phyloP scores from a whole-genome alignment of 2,888 invertebrate genomes.

The Synergus itoensis region DNA sequence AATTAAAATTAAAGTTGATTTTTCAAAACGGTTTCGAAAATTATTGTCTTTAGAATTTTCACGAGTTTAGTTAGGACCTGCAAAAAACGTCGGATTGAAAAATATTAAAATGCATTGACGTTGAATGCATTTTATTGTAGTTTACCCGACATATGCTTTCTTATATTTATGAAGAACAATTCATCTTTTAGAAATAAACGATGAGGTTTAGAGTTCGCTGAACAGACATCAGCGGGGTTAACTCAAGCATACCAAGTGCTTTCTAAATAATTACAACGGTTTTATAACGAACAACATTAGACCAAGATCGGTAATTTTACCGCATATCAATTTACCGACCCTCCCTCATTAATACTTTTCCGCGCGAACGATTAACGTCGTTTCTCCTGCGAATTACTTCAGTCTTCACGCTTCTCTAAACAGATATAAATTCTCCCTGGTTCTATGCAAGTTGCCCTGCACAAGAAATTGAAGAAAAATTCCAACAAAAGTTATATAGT shows the following conservation, averaged over 20 bases:
- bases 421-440: not conserved
- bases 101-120: too few species aligned
- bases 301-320: conserved; percentile 3
- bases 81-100: too few species aligned
- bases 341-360: conserved; percentile 22
- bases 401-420: conserved; percentile 5
- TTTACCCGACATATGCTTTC: not conserved
- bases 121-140: too few species aligned
- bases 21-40: too few species aligned
- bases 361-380: not conserved
- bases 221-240: not conserved
- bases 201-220: conserved; percentile 5
- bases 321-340: conserved; percentile 27
- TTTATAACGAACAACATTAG: conserved; percentile 3
- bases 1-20: too few species aligned
- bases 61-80: too few species aligned
- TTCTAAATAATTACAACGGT: conserved; percentile 19
- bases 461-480: conserved; percentile 19
- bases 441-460: not conserved
- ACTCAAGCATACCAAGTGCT: not conserved
- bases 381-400: not conserved
- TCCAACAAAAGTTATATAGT: not conserved
- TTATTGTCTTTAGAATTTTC: too few species aligned
- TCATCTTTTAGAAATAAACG: not conserved
- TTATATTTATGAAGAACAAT: not conserved